Evolutionary conservation across 1,140 invertebrate species (phyloP), one percentile per base, ranked within the genome.

Genomic region (Drosophila athabasca): DNA sequence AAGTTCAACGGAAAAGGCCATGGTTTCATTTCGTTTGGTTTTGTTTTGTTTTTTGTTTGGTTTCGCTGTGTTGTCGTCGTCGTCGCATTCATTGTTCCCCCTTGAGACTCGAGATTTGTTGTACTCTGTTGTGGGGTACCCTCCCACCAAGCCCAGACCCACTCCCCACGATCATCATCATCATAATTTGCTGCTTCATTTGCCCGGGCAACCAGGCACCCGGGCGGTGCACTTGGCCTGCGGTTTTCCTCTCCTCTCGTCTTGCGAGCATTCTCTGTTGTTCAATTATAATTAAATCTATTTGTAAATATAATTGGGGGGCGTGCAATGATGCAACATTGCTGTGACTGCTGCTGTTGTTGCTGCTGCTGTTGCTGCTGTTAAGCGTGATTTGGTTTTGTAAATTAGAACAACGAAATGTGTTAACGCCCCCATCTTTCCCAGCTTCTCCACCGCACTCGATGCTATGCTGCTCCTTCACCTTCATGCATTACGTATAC

Each of bases 291-390:
- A 87, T 87, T 85, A 78, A 85, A 85, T 85, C 74, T 50, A 61
- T 87, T 85, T 85, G 82, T 87, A 85, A 85, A 78, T 85, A 87
- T 85, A 85, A 85, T 85, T 85, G 74, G 61, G 53, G 82, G 82
- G 82, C 82, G 82, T 87, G 77, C 41, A 79, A 65, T 82, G 74
- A 75, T 73, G 65, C 76, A 70, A 73, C 68, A 52, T 50, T 66
- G 43, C 43, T 26, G 50, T 57, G 54, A 45, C 31, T 65, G 50
- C 49, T 60, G 60, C 43, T 71, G 39, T 41, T 65, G 43, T 29
- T 67, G 45, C 35, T 29, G 29, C 46, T 60, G 52, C 6, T 51
- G 13, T n/a, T 66, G 60, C 11, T 58, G 31, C 52, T 53, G 46
- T 50, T 44, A 79, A 68, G 62, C 79, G 74, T 82, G 73, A 81